Evolutionary conservation across 1,140 invertebrate species (phyloP), one percentile per base, ranked within the genome.

Genomic region (Halictus rubicundus): DNA sequence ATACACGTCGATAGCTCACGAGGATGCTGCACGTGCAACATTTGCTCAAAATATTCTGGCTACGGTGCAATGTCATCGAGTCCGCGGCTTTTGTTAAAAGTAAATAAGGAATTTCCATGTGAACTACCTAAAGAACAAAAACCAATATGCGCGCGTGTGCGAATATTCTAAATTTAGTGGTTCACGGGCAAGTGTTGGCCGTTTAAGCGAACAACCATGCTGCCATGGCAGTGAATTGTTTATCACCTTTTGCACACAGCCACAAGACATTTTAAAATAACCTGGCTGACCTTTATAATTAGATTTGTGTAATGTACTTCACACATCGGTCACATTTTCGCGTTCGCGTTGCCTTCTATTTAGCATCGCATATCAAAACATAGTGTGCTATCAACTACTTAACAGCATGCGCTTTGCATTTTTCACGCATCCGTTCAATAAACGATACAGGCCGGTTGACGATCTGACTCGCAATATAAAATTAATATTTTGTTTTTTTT

Each of bases 161-260:
- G 64, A 76, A 69, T 19, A 63, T 76, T 32, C 73, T 77, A 80
- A 77, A 77, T 80, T 68, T 80, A 80, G 59, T 68, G 63, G n/a
- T 25, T 16, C 27, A 19, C 19, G 19, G 59, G 9, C 12, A 60
- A 54, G 68, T 39, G 42, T 23, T 75, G 49, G 54, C 27, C 42
- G 63, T 42, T 70, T 25, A 46, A 77, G 54, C 57, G 25, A 61
- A 32, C 23, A 71, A 78, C 46, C 61, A 23, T 39, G 32, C 49
- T n/a, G n/a, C 7, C 9, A 23, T 64, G n/a, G 27, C 39, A 21
- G 46, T 54, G n/a, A 78, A 78, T 64, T 64, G 46, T 71, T 78
- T 71, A 71, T 71, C 2, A 46, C 19, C 46, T 19, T 63, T 37
- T 63, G 68, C 52, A n/a, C 10, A 54, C 12, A 32, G 23, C 21